Conservation (phyloP, 1,140 invertebrate species). For the Aleiodes sp. region DNA sequence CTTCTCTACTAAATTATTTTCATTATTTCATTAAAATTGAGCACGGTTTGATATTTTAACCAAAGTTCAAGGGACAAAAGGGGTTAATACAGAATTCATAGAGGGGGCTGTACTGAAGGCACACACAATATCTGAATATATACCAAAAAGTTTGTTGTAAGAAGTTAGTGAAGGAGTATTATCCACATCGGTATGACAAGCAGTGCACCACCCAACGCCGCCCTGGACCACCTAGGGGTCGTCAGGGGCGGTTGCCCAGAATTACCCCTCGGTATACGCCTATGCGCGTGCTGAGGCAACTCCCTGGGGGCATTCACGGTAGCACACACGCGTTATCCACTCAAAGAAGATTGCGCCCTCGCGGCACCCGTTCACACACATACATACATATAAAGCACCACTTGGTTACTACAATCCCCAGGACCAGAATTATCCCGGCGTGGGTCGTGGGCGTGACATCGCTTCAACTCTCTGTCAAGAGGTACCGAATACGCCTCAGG, state of each 20-base stretch:
- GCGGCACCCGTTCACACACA: constrained; percentile 15
- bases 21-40: not conserved
- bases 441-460: constrained; percentile 40
- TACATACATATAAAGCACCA: constrained; percentile 5
- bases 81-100: not conserved
- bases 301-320: constrained; percentile 34
- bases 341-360: constrained; percentile 43
- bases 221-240: constrained; percentile 45
- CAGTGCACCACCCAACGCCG: constrained; percentile 40
- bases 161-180: not conserved
- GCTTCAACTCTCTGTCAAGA: constrained; percentile 29
- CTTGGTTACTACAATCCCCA: constrained; percentile 21
- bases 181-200: constrained; percentile 31
- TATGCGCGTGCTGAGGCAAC: constrained; percentile 41
- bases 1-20: not conserved
- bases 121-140: not conserved
- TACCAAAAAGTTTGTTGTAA: not conserved
- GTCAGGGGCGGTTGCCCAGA: constrained; percentile 39
- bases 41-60: too few species aligned
- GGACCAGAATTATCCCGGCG: constrained; percentile 41
- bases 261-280: constrained; percentile 38
- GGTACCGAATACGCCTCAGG: not conserved
- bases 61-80: too few species aligned
- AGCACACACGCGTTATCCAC: constrained; percentile 39
- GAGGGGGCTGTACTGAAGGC: not conserved